These are phyloP conservation scores for Danaus plexippus DNA, from an alignment of 1,140 invertebrate genomes.

Conservation along the genomic window DNA sequence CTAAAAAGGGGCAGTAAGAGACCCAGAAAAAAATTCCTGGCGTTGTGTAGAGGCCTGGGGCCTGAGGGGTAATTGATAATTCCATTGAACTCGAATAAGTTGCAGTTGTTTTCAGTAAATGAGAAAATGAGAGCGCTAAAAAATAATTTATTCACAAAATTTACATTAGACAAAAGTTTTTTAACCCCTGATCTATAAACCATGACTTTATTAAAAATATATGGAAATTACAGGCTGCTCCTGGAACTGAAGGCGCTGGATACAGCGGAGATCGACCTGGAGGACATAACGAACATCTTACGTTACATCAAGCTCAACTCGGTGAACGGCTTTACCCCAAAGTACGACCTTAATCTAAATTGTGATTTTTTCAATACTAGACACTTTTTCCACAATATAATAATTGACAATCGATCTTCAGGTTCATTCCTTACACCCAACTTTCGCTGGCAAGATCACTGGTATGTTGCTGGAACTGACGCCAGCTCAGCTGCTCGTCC, in stretches of 20 bases:
- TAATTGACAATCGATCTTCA: conserved; percentile 31
- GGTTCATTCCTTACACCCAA: conserved; percentile 85
- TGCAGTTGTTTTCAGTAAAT: no score
- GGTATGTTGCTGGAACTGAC: conserved; percentile 96
- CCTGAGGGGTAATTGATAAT: no score
- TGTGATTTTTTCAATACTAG: background rate
- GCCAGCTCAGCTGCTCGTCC: conserved; percentile 90
- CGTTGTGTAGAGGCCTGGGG: no score
- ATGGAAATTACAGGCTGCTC: conserved; percentile 50
- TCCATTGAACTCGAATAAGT: no score
- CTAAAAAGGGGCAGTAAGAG: no score
- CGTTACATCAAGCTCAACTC: conserved; percentile 90
- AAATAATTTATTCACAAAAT: no score
- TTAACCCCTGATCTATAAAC: no score
- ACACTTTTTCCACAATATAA: no score
- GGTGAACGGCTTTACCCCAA: conserved; percentile 94
- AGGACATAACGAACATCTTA: conserved; percentile 86
- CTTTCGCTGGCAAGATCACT: conserved; percentile 95
- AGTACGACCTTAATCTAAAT: conserved; percentile 63
- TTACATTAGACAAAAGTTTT: no score
- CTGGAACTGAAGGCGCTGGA: conserved; percentile 53
- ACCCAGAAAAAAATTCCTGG: no score
- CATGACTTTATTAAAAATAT: background rate
- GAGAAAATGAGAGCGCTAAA: no score
- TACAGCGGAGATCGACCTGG: conserved; percentile 55